phyloP scores from a whole-genome alignment of 1,140 invertebrate genomes.

The Amphibalanus amphitrite region DNA sequence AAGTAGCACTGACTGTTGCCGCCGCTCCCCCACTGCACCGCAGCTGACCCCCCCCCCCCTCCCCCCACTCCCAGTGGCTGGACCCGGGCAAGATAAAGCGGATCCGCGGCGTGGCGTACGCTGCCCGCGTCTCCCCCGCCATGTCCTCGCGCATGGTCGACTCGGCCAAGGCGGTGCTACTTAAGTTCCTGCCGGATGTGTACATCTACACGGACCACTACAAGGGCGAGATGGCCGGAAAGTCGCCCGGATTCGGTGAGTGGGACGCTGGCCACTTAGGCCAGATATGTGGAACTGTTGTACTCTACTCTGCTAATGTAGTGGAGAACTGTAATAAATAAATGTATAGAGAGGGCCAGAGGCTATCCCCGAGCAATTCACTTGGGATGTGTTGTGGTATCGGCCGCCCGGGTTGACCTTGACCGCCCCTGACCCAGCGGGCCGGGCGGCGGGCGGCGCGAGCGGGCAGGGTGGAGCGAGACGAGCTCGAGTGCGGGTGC shows the following conservation, averaged over 20 bases:
- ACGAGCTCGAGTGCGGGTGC: no score
- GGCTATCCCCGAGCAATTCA: no score
- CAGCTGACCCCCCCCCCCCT: no score
- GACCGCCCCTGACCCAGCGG: no score
- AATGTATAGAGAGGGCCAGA: not conserved
- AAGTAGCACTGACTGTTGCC: no score
- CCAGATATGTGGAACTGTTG: not conserved
- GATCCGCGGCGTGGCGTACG: constrained; percentile 73
- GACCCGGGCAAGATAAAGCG: constrained; percentile 85
- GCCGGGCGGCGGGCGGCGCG: no score
- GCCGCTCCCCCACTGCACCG: no score
- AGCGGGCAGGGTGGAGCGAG: no score
- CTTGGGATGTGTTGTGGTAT: no score
- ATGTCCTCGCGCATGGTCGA: constrained; percentile 84
- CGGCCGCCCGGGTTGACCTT: no score
- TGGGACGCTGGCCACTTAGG: not conserved
- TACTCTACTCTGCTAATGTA: not conserved
- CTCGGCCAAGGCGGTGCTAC: constrained; percentile 69
- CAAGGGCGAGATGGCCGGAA: constrained; percentile 64
- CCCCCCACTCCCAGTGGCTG: constrained; percentile 22
- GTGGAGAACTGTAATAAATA: not conserved
- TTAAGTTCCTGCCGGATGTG: constrained; percentile 85
- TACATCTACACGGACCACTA: constrained; percentile 87
- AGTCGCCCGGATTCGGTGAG: constrained; percentile 43
- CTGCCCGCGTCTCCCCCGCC: constrained; percentile 73